phyloP scores from a whole-genome alignment of 2,113 vertebrate species.

The Dasyprocta punctata region DNA sequence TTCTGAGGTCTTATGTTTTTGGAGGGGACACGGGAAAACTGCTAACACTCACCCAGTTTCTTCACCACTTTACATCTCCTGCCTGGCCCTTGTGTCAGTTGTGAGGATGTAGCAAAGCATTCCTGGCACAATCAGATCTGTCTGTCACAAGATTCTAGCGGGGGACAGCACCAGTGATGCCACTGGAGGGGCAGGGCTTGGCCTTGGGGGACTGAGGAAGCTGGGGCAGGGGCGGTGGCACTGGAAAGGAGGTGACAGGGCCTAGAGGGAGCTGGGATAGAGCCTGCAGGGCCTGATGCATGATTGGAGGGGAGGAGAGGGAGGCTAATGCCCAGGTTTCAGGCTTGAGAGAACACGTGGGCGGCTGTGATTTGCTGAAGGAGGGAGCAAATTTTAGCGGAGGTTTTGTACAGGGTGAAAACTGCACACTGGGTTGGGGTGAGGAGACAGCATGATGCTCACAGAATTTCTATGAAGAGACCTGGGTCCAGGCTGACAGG shows the following conservation, averaged over 20 bases:
- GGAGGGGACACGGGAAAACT: neutral
- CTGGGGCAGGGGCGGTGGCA: neutral
- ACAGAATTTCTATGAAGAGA: neutral
- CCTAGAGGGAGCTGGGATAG: neutral
- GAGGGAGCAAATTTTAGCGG: neutral
- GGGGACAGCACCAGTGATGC: neutral
- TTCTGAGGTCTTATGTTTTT: neutral
- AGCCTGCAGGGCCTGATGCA: neutral
- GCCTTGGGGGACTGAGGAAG: neutral
- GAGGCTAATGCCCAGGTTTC: neutral
- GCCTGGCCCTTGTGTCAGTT: neutral
- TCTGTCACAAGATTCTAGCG: neutral
- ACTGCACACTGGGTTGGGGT: neutral
- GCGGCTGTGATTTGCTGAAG: neutral
- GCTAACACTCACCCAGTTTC: too few relatives aligned
- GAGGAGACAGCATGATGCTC: too few relatives aligned
- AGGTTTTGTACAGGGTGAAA: neutral
- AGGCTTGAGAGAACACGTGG: neutral
- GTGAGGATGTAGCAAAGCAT: neutral
- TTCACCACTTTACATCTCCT: neutral
- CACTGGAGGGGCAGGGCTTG: neutral
- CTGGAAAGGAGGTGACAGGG: neutral
- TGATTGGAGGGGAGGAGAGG: too few relatives aligned
- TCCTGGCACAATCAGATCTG: neutral
- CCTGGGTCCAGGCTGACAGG: neutral